Base-by-base conservation (phyloP, 2,888 invertebrate genomes). In the Cheiracanthium punctorium region DNA sequence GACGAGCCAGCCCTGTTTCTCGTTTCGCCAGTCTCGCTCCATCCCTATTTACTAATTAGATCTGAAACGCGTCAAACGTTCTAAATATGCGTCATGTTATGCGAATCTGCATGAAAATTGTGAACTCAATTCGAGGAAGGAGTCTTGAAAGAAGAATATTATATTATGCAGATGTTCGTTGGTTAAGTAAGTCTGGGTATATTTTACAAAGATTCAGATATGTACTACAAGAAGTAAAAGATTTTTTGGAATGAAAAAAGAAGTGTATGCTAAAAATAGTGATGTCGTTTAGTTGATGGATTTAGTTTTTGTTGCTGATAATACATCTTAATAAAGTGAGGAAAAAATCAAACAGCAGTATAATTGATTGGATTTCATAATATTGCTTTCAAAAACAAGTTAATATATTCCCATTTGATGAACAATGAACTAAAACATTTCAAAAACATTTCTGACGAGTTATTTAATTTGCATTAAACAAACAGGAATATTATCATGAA, bases 381-480 rank as follows among this genome's bases (percentile, higher is more conserved):
- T 37, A 37, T n/a, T n/a, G n/a, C 37, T 37, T 37, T 37, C 37
- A 65, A 29, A 64, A 64, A 32, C 33, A 69, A 33, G 33, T 32
- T 32, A 69, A 69, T 69, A 28, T 69, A 17, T 33, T 69, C n/a
- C 32, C 69, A 69, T 17, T 32, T 69, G 69, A 69, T 30, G 32
- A 69, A 69, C 7, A 69, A 30, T 69, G 69, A 69, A 33, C 32
- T 69, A 32, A 69, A 69, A 1, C 14, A 69, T 33, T 69, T 69
- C 69, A 69, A 69, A 69, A 69, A 12, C 32, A 33, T 33, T 32
- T 32, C 69, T 69, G 5, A 69, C 69, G 33, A 69, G 69, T 69
- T 69, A 1, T 69, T 32, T 30, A 69, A 32, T 32, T 2, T 32
- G 32, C 33, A 32, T 32, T 69, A n/a, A n/a, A n/a, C n/a, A n/a